phyloP scores from a whole-genome alignment of 2,888 invertebrate genomes.

The Amphipyra tragopoginis region DNA sequence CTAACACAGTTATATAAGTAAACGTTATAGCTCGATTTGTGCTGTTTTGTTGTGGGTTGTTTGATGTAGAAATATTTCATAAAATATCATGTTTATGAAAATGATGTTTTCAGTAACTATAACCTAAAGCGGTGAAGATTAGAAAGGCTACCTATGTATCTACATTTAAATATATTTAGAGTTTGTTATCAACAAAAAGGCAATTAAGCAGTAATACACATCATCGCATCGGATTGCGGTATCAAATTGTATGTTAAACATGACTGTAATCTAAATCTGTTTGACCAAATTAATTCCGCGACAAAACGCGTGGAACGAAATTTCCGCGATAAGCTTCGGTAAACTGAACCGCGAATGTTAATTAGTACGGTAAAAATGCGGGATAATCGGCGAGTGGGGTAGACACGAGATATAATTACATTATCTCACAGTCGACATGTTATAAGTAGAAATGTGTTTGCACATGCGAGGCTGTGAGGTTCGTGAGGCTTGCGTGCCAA shows the following conservation, averaged over 20 bases:
- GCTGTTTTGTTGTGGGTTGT: too few species aligned
- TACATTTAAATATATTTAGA: slow-evolving; percentile 1
- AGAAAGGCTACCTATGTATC: neutral
- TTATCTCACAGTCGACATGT: slow-evolving; percentile 75
- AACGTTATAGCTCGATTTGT: too few species aligned
- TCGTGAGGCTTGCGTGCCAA: slow-evolving; percentile 64
- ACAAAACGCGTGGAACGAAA: slow-evolving; percentile 52
- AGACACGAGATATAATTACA: slow-evolving; percentile 76
- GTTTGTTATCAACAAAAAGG: slow-evolving; percentile 22
- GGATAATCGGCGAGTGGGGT: slow-evolving; percentile 59
- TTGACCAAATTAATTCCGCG: slow-evolving; percentile 63
- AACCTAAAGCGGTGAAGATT: neutral
- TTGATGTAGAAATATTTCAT: neutral
- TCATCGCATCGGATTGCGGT: slow-evolving; percentile 51
- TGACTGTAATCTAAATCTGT: slow-evolving; percentile 64
- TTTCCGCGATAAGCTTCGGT: slow-evolving; percentile 57
- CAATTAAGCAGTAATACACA: slow-evolving; percentile 44
- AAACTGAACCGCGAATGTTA: slow-evolving; percentile 62
- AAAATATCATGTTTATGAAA: slow-evolving; percentile 13
- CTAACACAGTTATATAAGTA: neutral
- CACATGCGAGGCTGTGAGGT: slow-evolving; percentile 69
- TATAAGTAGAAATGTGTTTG: slow-evolving; percentile 71
- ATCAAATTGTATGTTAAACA: slow-evolving; percentile 61
- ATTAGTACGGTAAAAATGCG: slow-evolving; percentile 65
- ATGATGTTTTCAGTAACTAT: slow-evolving; percentile 1